Conservation (phyloP, 2,797 vertebrate genomes). For the Coracias cyanogaster region DNA sequence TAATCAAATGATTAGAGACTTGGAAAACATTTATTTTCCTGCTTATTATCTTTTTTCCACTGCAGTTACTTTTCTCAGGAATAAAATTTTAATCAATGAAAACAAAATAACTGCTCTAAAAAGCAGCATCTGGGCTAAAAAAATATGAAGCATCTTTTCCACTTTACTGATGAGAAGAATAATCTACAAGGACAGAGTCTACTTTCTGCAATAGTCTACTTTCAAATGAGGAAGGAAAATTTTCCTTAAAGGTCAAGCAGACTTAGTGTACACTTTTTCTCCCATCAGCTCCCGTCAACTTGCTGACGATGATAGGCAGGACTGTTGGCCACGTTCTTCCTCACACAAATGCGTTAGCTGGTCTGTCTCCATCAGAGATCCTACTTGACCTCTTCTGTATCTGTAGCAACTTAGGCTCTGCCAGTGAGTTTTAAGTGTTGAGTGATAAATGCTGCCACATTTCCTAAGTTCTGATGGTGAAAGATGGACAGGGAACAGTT, state of each 20-base stretch:
- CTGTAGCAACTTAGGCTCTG: background rate
- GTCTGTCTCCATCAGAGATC: background rate
- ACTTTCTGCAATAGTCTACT: background rate
- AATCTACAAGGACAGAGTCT: background rate
- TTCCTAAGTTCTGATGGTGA: background rate
- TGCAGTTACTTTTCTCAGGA: background rate
- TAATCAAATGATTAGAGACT: background rate
- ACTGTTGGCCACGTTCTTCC: background rate
- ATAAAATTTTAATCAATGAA: background rate
- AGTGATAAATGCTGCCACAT: background rate
- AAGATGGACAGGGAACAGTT: background rate
- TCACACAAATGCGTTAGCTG: rapidly evolving
- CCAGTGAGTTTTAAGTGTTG: background rate
- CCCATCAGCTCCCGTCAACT: background rate
- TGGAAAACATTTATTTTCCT: background rate
- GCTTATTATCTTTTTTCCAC: background rate
- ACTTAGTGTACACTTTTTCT: background rate
- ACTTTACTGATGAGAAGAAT: background rate
- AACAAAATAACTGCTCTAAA: background rate
- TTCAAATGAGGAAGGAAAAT: background rate
- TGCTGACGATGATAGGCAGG: rapidly evolving
- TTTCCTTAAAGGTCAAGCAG: background rate
- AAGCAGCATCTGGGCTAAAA: background rate
- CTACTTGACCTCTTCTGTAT: background rate
- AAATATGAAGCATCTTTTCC: background rate